Evolutionary conservation across 2,888 invertebrate genomes (phyloP).

Genomic region (Diarsia brunnea): DNA sequence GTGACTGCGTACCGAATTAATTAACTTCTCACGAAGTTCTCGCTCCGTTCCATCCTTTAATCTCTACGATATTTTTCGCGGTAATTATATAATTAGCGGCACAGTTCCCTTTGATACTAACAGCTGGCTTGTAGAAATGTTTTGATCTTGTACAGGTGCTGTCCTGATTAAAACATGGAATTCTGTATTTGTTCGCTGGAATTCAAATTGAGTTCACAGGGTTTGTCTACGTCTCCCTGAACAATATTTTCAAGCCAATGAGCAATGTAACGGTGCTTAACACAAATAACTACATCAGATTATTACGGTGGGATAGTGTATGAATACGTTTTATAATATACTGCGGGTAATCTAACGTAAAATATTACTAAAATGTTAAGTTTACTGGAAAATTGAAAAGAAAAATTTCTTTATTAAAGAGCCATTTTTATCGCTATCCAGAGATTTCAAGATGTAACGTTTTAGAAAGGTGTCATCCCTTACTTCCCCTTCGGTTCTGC

Average conservation of each 20-base stretch:
- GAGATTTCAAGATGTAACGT: constrained; percentile 5
- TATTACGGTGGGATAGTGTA: constrained; percentile 14
- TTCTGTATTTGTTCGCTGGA: constrained; percentile 25
- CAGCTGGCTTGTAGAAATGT: constrained; percentile 21
- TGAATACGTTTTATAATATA: neutral
- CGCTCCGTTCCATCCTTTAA: constrained; percentile 2
- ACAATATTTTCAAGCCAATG: constrained; percentile 49
- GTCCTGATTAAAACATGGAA: constrained; percentile 27
- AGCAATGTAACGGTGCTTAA: constrained; percentile 41
- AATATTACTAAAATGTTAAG: neutral
- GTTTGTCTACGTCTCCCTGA: constrained; percentile 24
- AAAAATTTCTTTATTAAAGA: neutral
- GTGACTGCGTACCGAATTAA: neutral
- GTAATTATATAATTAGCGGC: constrained; percentile 35
- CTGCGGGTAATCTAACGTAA: neutral
- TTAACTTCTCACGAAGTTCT: constrained; percentile 19
- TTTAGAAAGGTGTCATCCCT: constrained; percentile 3
- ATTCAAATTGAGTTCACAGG: constrained; percentile 41
- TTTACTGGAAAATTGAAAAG: neutral
- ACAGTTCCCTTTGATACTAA: constrained; percentile 21
- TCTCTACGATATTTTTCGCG: constrained; percentile 22
- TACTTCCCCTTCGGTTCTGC: neutral
- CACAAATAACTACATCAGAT: constrained; percentile 42
- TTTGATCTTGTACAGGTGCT: constrained; percentile 31
- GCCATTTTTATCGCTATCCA: neutral